Evolutionary conservation across 2,797 vertebrate species (phyloP).

Genomic region (Galaxias olidus): DNA sequence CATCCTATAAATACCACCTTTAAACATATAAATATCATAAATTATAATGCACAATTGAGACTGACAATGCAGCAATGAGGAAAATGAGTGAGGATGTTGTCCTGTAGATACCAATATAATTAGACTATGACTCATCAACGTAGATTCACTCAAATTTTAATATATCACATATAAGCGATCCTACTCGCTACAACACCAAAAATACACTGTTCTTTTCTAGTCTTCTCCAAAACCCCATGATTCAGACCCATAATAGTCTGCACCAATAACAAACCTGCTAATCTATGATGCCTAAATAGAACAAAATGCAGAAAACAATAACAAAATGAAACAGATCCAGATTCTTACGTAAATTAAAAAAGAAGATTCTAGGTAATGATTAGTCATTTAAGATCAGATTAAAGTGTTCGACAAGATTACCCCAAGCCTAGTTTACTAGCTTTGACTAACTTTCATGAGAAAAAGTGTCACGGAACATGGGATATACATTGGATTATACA

Average conservation of each 20-base stretch:
- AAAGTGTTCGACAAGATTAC: constrained; percentile 8
- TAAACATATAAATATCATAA: not conserved
- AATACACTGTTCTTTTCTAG: too few relatives aligned
- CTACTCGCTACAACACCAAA: too few relatives aligned
- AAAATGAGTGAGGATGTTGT: not conserved
- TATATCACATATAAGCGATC: too few relatives aligned
- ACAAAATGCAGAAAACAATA: constrained; percentile 40
- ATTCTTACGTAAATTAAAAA: too few relatives aligned
- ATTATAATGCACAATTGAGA: not conserved
- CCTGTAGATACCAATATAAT: too few relatives aligned
- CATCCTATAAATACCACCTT: not conserved
- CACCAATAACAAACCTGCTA: constrained; percentile 51
- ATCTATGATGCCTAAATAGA: constrained; percentile 45
- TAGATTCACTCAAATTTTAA: too few relatives aligned
- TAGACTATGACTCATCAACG: too few relatives aligned
- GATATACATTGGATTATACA: constrained; percentile 46
- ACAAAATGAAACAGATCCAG: too few relatives aligned
- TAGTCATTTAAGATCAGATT: constrained; percentile 20
- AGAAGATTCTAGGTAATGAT: constrained; percentile 10
- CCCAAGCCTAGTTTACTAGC: constrained; percentile 4
- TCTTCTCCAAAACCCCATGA: constrained; percentile 54
- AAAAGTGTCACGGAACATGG: constrained; percentile 50
- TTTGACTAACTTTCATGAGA: constrained; percentile 31
- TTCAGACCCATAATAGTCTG: constrained; percentile 56
- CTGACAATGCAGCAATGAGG: not conserved